Base-by-base conservation (phyloP, 2,113 vertebrate genomes). In the Crypturellus undulatus region DNA sequence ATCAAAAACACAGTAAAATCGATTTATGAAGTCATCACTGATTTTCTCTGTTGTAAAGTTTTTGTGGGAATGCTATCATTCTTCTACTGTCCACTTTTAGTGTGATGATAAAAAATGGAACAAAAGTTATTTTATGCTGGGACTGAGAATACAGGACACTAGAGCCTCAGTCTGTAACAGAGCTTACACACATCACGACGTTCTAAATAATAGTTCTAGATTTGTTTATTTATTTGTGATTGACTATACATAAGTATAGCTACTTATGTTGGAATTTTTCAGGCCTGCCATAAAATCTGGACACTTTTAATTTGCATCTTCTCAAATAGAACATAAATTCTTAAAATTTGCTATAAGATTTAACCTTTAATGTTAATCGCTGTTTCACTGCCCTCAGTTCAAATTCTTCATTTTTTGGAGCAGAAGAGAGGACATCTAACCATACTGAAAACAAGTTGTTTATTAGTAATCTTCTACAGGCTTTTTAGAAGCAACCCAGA, bases 1-100 rank as follows among this genome's bases (percentile, higher is more conserved):
- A 88, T 88, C 68, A 97, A 94, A 95, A 94, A 18, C 89, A 87
- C 71, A 92, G 40, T 62, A 91, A 87, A 94, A 92, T 94, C 84
- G 51, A 88, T 87, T 69, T 82, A 16, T 73, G 70, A 69, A n/a
- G 45, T 85, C 91, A 91, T 92, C 24, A 82, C 49, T 67, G 54
- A 84, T 92, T 87, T 42, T 73, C 82, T 24, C 28, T 63, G 25
- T 40, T 84, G 43, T 59, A 71, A 80, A 73, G 42, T 59, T 87
- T 82, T 92, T 72, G 38, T 59, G 59, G 52, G 59, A 73, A 67
- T 59, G 12, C 58, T 94, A 51, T 38, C 9, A 15, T 89, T 82
- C 49, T 92, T 87, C 51, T 88, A 9, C 42, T 38, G 6, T 47
- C 42, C 20, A 7, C 10, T 73, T 95, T 69, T 59, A 17, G 79